phyloP scores from a whole-genome alignment of 2,888 invertebrate species.

The Dryocosmus kuriphilus region DNA sequence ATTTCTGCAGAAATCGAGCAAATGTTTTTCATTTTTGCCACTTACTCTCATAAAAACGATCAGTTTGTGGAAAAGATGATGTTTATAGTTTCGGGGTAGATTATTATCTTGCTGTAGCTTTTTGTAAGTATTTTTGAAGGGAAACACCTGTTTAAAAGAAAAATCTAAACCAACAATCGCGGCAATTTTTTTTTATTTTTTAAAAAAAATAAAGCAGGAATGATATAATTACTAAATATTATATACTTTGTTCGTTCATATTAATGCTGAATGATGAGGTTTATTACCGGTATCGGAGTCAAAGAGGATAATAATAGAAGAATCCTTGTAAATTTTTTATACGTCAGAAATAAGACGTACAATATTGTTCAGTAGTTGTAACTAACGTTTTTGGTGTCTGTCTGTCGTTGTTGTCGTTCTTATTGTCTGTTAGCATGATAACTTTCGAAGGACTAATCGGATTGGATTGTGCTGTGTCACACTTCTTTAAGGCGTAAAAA shows the following conservation, averaged over 20 bases:
- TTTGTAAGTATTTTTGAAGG: neutral
- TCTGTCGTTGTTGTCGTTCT: too few species aligned
- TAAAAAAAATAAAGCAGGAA: too few species aligned
- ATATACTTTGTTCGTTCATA: neutral
- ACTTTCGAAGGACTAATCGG: too few species aligned
- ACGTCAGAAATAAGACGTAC: neutral
- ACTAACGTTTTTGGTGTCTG: neutral
- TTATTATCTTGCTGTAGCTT: neutral
- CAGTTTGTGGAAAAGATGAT: neutral
- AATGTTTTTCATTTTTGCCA: neutral
- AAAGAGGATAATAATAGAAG: constrained; percentile 2
- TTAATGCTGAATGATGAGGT: neutral
- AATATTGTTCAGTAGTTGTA: constrained; percentile 8
- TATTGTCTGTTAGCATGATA: too few species aligned
- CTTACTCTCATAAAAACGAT: neutral
- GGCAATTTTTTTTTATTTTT: too few species aligned
- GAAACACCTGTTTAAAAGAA: constrained; percentile 1
- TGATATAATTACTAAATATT: too few species aligned
- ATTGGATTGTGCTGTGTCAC: too few species aligned
- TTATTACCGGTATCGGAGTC: neutral
- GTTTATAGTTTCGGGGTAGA: too few species aligned
- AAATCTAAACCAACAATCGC: neutral
- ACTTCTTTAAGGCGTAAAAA: too few species aligned
- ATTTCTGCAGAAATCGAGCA: constrained; percentile 47
- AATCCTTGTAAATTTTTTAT: neutral